Conservation (phyloP, 2,797 vertebrate genomes). For the Sebastiscus albofasciatus region DNA sequence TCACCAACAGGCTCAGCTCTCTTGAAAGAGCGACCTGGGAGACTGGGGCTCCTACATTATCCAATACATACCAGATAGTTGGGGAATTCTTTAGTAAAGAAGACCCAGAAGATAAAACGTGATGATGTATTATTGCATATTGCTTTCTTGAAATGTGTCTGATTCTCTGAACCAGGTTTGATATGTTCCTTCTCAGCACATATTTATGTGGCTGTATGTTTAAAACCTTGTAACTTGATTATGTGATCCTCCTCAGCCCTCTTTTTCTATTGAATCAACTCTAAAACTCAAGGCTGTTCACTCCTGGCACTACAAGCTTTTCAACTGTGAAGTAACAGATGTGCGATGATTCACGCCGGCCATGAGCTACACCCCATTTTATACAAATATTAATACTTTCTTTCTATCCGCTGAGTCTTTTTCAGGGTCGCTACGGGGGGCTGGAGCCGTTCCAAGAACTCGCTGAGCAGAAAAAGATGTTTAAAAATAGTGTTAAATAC, state of each 20-base stretch:
- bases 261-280: background rate
- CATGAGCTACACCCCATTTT: background rate
- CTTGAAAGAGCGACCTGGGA: conserved; percentile 21
- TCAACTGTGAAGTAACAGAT: background rate
- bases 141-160: background rate
- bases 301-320: background rate
- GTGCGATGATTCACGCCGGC: background rate
- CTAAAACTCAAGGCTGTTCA: background rate
- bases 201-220: background rate
- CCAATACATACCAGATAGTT: background rate
- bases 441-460: background rate
- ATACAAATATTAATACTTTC: background rate
- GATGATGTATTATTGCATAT: background rate
- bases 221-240: background rate
- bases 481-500: background rate
- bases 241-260: background rate
- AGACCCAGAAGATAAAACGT: background rate
- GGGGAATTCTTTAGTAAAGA: background rate
- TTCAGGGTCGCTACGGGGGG: background rate
- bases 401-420: background rate
- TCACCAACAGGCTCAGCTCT: conserved; percentile 19
- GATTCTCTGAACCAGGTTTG: background rate
- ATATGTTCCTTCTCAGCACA: background rate
- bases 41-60: background rate
- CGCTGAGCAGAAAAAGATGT: background rate